These are phyloP conservation scores for Platerodrilus igneus DNA, from an alignment of 2,888 invertebrate species.

Conservation along the genomic window DNA sequence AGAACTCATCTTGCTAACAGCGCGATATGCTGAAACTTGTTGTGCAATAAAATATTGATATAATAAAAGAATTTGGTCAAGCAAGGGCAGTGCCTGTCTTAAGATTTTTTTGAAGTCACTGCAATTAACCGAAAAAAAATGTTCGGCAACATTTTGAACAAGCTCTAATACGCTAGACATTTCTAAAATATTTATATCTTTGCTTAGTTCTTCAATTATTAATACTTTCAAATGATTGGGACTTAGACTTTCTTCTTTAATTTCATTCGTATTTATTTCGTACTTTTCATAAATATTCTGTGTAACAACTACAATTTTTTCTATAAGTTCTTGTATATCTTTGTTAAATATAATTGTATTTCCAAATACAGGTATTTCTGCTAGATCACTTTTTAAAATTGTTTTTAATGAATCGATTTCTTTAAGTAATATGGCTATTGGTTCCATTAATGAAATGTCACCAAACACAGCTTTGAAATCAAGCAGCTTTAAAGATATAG, in stretches of 20 bases:
- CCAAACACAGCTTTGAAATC: slow-evolving; percentile 31
- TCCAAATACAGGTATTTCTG: slow-evolving; percentile 8
- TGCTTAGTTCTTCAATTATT: slow-evolving; percentile 58
- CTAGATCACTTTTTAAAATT: not conserved
- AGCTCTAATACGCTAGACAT: slow-evolving; percentile 45
- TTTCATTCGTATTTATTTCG: slow-evolving; percentile 42
- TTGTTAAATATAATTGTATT: slow-evolving; percentile 10
- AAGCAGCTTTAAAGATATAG: slow-evolving; percentile 19
- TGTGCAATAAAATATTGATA: slow-evolving; percentile 76
- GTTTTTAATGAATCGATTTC: not conserved
- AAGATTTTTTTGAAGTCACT: slow-evolving; percentile 28
- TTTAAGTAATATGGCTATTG: slow-evolving; percentile 16
- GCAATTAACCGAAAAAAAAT: slow-evolving; percentile 48
- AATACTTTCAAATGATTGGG: slow-evolving; percentile 64
- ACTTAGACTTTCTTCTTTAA: slow-evolving; percentile 48
- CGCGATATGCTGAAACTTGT: slow-evolving; percentile 71
- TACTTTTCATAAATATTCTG: slow-evolving; percentile 58
- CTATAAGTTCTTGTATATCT: slow-evolving; percentile 21
- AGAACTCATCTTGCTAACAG: slow-evolving; percentile 77
- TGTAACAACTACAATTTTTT: slow-evolving; percentile 51
- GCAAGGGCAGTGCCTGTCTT: slow-evolving; percentile 56
- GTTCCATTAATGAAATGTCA: slow-evolving; percentile 25
- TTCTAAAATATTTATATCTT: slow-evolving; percentile 59
- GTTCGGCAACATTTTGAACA: slow-evolving; percentile 40
- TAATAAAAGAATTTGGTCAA: slow-evolving; percentile 72